Conservation (phyloP, 2,113 vertebrate species). For the Ursus arctos region DNA sequence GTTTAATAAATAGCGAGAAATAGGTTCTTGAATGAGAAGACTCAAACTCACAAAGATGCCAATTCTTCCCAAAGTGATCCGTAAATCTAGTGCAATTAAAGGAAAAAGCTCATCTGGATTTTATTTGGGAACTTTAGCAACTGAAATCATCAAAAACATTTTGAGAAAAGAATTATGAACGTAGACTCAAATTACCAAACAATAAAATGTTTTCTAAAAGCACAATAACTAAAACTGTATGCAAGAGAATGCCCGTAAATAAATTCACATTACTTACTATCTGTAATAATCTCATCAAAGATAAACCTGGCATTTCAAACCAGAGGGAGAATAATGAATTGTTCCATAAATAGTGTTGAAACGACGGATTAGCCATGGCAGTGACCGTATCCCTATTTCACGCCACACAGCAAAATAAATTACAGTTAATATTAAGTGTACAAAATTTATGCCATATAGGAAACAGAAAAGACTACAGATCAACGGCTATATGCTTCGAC, state of each 20-base stretch:
- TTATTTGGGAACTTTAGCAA: constrained; percentile 20
- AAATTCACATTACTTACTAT: not conserved
- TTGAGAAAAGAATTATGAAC: not conserved
- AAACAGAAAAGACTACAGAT: not conserved
- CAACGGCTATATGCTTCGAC: not conserved
- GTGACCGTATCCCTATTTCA: not conserved
- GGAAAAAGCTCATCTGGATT: not conserved
- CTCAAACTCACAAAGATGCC: not conserved
- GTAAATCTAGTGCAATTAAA: not conserved
- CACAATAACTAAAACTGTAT: not conserved
- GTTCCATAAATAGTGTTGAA: not conserved
- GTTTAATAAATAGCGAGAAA: not conserved
- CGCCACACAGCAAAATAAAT: not conserved
- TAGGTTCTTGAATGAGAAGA: not conserved
- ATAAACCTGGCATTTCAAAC: constrained; percentile 10
- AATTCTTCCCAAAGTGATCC: not conserved
- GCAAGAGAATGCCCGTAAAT: not conserved
- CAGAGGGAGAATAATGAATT: not conserved
- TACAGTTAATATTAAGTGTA: not conserved
- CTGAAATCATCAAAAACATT: constrained; percentile 27
- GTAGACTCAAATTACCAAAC: not conserved
- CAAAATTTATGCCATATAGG: not conserved
- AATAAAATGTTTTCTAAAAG: not conserved
- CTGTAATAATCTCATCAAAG: not conserved
- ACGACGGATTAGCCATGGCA: not conserved